Conservation (phyloP, 2,888 invertebrate species). For the Therioaphis trifolii region DNA sequence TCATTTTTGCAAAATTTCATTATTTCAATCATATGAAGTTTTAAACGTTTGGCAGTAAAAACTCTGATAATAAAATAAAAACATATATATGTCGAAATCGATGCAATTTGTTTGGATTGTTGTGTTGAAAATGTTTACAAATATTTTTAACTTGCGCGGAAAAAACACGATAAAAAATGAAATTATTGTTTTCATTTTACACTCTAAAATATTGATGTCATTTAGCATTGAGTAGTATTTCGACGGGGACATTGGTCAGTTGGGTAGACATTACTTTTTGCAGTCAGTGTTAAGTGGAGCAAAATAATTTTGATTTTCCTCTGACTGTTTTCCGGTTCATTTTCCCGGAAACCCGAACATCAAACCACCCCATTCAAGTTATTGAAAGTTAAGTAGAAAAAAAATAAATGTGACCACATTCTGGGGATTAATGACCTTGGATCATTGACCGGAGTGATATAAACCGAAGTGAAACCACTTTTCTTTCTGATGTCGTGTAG, state of each 20-base stretch:
- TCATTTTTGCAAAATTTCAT: too few species aligned
- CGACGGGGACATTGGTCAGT: neutral
- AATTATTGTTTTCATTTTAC: constrained; percentile 28
- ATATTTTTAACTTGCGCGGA: neutral
- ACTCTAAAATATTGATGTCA: neutral
- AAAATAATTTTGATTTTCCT: constrained; percentile 46
- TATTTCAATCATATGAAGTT: too few species aligned
- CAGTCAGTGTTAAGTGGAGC: constrained; percentile 38
- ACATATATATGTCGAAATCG: too few species aligned
- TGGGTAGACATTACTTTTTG: constrained; percentile 29
- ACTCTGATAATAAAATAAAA: too few species aligned
- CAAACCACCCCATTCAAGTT: neutral
- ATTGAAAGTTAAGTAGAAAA: neutral
- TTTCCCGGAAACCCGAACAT: constrained; percentile 5
- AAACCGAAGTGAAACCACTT: neutral
- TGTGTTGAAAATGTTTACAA: constrained; percentile 29
- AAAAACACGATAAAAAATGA: too few species aligned
- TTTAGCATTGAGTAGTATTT: neutral
- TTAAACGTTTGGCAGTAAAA: too few species aligned
- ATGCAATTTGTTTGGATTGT: too few species aligned
- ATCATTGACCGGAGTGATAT: constrained; percentile 25
- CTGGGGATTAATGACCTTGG: constrained; percentile 32
- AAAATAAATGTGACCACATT: constrained; percentile 24
- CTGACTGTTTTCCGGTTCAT: constrained; percentile 16
- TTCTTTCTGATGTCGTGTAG: too few species aligned